These are phyloP conservation scores for Elaphurus davidianus DNA, from an alignment of 2,113 vertebrate genomes.

Conservation along the genomic window DNA sequence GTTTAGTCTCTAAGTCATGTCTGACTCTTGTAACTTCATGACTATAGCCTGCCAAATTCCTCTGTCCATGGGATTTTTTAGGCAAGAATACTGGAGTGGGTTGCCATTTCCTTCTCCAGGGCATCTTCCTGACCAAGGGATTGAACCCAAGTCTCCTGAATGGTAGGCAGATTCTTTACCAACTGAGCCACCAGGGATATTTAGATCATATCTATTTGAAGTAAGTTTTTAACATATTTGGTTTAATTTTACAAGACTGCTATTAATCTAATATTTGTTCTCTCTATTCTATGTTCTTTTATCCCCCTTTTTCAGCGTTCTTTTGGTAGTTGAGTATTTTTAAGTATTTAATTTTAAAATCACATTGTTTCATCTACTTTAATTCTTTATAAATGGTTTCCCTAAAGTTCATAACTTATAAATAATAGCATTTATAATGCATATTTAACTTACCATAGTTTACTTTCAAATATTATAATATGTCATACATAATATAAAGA, in stretches of 20 bases:
- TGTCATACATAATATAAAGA: background rate
- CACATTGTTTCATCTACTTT: background rate
- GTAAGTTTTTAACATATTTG: background rate
- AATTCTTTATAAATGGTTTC: background rate
- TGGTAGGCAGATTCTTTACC: background rate
- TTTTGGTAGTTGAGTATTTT: background rate
- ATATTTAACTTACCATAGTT: background rate
- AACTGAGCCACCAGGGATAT: background rate
- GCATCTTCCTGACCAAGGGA: background rate
- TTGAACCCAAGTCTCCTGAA: background rate
- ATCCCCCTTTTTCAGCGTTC: background rate
- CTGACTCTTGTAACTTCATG: background rate
- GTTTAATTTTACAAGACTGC: background rate
- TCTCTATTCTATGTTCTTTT: background rate
- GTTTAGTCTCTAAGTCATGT: background rate
- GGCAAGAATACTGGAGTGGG: background rate
- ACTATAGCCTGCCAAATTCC: background rate
- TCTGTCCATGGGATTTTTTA: background rate
- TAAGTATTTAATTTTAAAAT: background rate
- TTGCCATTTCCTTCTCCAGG: background rate
- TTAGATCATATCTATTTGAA: background rate
- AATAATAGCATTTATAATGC: background rate
- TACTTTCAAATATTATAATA: background rate
- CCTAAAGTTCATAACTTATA: background rate
- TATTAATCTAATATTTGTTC: background rate